Percentiles rank a stretch among this genome's conserved stretches.
These are phyloP conservation scores for Oreochromis aureus DNA, from an alignment of 2,113 vertebrate genomes.

Conservation along the genomic window DNA sequence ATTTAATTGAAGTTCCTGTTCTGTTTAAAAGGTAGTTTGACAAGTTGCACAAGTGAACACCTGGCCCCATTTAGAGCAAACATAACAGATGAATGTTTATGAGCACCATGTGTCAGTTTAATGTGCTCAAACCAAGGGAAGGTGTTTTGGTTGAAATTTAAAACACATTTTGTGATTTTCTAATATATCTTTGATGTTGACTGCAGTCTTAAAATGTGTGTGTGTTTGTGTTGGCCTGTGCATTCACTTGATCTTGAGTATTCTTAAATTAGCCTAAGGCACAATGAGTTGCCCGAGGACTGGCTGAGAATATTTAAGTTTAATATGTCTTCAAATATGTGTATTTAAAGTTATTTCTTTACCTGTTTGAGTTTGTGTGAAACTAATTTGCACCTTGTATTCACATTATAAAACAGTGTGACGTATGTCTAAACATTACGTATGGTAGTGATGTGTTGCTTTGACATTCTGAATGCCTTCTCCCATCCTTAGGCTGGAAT, in stretches of 20 bases:
- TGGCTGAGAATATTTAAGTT: neutral
- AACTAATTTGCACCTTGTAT: neutral
- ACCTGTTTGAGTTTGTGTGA: neutral
- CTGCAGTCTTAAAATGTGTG: neutral
- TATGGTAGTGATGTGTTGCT: neutral
- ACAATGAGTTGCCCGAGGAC: neutral
- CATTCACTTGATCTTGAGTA: neutral
- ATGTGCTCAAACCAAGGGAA: neutral
- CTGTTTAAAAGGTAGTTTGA: slow-evolving; percentile 57
- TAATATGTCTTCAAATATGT: neutral
- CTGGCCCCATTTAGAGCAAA: slow-evolving; percentile 22
- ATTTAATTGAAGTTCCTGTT: slow-evolving; percentile 70
- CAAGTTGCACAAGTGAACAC: slow-evolving; percentile 45
- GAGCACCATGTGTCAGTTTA: slow-evolving; percentile 25
- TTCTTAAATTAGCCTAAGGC: neutral
- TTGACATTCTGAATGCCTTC: neutral
- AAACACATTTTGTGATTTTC: neutral
- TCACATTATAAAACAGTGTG: neutral
- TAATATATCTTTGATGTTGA: neutral
- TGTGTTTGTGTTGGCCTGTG: neutral
- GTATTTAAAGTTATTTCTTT: neutral
- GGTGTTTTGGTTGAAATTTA: neutral
- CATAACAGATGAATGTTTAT: slow-evolving; percentile 41
- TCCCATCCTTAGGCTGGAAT: neutral
- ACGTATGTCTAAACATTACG: neutral